Evolutionary conservation across 2,113 vertebrate species (phyloP).

Genomic region (Ictalurus punctatus): DNA sequence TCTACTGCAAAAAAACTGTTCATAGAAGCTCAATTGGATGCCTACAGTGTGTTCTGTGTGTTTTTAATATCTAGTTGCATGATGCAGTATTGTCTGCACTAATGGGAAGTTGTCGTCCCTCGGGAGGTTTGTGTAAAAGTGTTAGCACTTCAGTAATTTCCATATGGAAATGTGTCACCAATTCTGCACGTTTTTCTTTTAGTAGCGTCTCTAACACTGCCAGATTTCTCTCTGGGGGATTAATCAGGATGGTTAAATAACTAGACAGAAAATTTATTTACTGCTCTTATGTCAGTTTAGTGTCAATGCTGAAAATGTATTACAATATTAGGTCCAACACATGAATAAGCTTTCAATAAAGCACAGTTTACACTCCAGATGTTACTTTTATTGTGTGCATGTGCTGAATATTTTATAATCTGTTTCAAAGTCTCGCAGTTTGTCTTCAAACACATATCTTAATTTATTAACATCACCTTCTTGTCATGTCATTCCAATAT

Average conservation of each 20-base stretch:
- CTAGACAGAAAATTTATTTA: conserved; percentile 21
- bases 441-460: neutral
- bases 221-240: conserved; percentile 3
- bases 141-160: conserved; percentile 16
- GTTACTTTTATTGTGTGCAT: neutral
- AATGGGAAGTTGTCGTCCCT: neutral
- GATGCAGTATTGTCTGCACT: neutral
- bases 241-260: conserved; percentile 18
- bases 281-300: conserved; percentile 17
- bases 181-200: neutral
- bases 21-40: conserved; percentile 35
- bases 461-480: neutral
- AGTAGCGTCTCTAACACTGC: neutral
- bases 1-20: neutral
- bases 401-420: neutral
- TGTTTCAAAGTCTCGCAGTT: neutral
- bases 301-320: neutral
- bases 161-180: neutral
- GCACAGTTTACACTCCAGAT: neutral
- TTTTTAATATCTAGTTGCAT: neutral
- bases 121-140: neutral
- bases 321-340: neutral
- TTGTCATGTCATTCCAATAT: neutral
- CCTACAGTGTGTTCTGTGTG: neutral
- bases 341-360: neutral